A percentile compares a stretch with the other conserved stretches of the same genome.
These are phyloP conservation scores for Sigmodon hispidus DNA, from an alignment of 2,113 vertebrate species.

Conservation along the genomic window DNA sequence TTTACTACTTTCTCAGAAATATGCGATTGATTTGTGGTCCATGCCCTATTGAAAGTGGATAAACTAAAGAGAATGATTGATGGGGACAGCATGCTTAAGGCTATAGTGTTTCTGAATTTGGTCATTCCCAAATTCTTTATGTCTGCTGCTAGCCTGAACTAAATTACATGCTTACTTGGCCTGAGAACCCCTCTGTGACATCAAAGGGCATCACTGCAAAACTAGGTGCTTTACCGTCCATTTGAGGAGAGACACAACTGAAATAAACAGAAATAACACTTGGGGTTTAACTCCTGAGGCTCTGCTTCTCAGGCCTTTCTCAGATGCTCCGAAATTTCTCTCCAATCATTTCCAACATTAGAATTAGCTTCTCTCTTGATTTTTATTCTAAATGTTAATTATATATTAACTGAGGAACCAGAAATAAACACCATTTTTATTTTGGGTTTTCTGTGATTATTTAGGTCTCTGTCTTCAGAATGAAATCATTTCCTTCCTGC, in stretches of 20 bases:
- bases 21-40: neutral
- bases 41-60: neutral
- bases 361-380: slow-evolving; percentile 58
- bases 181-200: neutral
- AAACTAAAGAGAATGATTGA: neutral
- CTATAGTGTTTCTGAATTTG: neutral
- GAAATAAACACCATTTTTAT: slow-evolving; percentile 75
- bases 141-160: neutral
- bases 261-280: neutral
- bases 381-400: slow-evolving; percentile 72
- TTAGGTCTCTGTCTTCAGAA: slow-evolving; percentile 72
- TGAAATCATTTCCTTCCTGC: slow-evolving; percentile 79
- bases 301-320: neutral
- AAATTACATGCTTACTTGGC: neutral
- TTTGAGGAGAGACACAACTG: neutral
- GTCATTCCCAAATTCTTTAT: neutral
- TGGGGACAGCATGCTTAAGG: neutral
- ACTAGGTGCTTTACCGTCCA: neutral
- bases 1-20: slow-evolving; percentile 9
- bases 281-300: slow-evolving; percentile 15
- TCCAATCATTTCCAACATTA: slow-evolving; percentile 65
- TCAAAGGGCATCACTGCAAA: neutral
- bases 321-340: neutral
- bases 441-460: slow-evolving; percentile 77
- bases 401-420: slow-evolving; percentile 75